Conservation (phyloP, 2,797 vertebrate genomes). For the Molossus molossus region DNA sequence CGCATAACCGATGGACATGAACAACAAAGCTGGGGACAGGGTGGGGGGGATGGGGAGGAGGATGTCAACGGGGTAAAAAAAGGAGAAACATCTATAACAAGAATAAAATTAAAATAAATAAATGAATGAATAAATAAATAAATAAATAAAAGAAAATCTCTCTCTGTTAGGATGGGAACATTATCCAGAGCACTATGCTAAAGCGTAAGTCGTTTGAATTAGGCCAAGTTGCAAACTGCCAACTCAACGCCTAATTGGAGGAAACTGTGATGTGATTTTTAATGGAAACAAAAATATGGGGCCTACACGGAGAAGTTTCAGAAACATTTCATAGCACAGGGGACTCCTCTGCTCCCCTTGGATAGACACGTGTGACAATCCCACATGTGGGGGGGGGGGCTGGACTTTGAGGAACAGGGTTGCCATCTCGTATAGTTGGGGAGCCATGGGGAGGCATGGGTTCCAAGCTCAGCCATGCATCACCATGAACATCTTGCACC, state of each 20-base stretch:
- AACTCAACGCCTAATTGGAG: slow-evolving; percentile 72
- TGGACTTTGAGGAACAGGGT: neutral
- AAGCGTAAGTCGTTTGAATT: slow-evolving; percentile 63
- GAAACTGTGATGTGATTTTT: slow-evolving; percentile 78
- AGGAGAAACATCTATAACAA: too few species aligned
- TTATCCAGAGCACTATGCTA: slow-evolving; percentile 77
- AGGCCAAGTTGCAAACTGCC: slow-evolving; percentile 76
- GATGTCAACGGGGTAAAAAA: too few species aligned
- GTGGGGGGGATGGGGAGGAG: too few species aligned
- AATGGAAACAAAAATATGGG: slow-evolving; percentile 53
- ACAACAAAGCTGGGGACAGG: too few species aligned
- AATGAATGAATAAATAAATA: too few species aligned
- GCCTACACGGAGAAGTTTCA: neutral
- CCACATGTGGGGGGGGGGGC: accelerated
- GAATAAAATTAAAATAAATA: too few species aligned
- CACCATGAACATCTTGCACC: neutral
- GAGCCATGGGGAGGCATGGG: neutral
- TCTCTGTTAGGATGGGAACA: slow-evolving; percentile 68
- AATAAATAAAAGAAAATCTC: slow-evolving; percentile 74
- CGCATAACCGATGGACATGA: too few species aligned
- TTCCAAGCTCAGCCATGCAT: neutral
- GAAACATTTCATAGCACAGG: slow-evolving; percentile 37
- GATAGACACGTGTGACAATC: slow-evolving; percentile 46
- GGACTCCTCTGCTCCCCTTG: neutral
- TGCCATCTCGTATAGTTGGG: neutral